Conservation (phyloP, 2,797 vertebrate genomes). For the Hoplostethus atlanticus region DNA sequence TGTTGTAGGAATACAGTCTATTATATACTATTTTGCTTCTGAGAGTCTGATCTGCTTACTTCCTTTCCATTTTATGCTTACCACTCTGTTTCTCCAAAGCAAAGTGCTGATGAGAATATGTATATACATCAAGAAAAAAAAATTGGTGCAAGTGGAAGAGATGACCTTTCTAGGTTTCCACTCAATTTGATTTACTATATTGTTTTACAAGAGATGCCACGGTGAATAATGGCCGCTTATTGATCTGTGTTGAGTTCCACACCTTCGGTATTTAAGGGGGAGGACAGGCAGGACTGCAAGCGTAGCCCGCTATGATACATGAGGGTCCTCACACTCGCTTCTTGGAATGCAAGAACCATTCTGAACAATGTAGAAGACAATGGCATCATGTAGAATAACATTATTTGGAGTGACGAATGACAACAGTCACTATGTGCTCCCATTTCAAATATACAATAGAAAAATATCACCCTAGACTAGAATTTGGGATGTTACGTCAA, state of each 20-base stretch:
- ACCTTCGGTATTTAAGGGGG: conserved; percentile 17
- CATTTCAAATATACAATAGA: too few relatives aligned
- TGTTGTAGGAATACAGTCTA: neutral
- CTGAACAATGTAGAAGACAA: neutral
- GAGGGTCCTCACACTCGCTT: neutral
- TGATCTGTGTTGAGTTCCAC: conserved; percentile 41
- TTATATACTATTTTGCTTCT: conserved; percentile 19
- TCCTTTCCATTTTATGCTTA: conserved; percentile 22
- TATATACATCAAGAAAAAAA: conserved; percentile 28
- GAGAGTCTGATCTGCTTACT: neutral
- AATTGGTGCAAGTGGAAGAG: conserved; percentile 12
- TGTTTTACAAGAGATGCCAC: conserved; percentile 41
- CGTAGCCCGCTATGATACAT: neutral
- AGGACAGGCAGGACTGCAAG: conserved; percentile 8
- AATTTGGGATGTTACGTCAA: too few relatives aligned
- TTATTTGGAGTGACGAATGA: neutral
- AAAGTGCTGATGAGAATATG: conserved; percentile 48
- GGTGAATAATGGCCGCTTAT: conserved; percentile 43
- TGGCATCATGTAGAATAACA: neutral
- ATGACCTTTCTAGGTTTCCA: conserved; percentile 41
- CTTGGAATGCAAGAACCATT: neutral
- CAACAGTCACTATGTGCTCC: neutral
- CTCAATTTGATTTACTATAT: conserved; percentile 46
- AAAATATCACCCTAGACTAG: too few relatives aligned
- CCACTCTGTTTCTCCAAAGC: conserved; percentile 18